These are phyloP conservation scores for Berghia stephanieae DNA, from an alignment of 1,140 invertebrate genomes.

Conservation along the genomic window DNA sequence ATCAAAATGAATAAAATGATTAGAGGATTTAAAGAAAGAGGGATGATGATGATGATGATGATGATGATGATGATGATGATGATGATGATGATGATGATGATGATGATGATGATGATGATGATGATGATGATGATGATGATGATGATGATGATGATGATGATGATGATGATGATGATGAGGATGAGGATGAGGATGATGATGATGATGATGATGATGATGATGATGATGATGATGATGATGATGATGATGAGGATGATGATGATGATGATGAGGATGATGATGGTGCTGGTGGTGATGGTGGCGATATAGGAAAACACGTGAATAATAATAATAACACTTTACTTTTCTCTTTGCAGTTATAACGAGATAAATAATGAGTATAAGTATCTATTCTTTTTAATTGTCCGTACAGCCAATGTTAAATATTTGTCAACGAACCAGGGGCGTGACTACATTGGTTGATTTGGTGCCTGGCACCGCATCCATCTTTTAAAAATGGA, in stretches of 20 bases:
- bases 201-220: slow-evolving; percentile 13
- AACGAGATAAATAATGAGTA: not conserved
- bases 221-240: not conserved
- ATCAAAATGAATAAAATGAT: not conserved
- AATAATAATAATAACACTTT: not conserved
- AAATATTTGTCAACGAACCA: too few species aligned
- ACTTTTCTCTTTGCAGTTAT: not conserved
- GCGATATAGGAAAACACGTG: not conserved
- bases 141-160: not conserved
- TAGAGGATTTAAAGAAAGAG: not conserved
- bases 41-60: too few species aligned
- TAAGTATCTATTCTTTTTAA: not conserved
- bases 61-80: too few species aligned
- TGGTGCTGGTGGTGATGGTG: not conserved
- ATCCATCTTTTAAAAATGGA: too few species aligned
- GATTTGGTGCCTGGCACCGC: too few species aligned
- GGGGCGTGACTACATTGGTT: too few species aligned
- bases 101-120: not conserved
- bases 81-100: not conserved
- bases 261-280: too few species aligned
- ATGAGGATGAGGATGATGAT: too few species aligned
- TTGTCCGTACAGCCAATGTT: not conserved
- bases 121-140: not conserved
- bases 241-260: too few species aligned
- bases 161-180: too few species aligned